Conservation (phyloP, 2,113 vertebrate genomes). For the Euleptes europaea region DNA sequence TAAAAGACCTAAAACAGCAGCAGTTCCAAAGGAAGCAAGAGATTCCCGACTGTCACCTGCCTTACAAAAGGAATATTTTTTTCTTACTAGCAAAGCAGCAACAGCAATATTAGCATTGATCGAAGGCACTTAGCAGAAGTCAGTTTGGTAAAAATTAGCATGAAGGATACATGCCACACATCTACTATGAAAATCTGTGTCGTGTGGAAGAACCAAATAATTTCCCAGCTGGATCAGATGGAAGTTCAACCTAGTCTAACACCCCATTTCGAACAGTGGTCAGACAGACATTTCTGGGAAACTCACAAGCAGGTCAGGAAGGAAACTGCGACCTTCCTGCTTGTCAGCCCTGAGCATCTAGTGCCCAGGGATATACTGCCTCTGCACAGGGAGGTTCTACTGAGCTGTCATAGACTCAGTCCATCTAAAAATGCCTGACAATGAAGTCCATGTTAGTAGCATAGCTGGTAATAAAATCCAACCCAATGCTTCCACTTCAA, state of each 20-base stretch:
- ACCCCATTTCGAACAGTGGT: not conserved
- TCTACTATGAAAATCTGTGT: not conserved
- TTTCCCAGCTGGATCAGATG: not conserved
- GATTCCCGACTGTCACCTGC: conserved; percentile 31
- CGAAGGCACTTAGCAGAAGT: conserved; percentile 54
- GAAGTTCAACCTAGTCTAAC: not conserved
- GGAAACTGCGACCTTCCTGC: too few relatives aligned
- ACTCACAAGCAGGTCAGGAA: too few relatives aligned
- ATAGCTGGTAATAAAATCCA: not conserved
- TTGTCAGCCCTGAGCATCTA: too few relatives aligned
- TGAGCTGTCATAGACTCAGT: too few relatives aligned
- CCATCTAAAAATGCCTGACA: too few relatives aligned
- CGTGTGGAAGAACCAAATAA: not conserved
- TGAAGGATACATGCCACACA: not conserved
- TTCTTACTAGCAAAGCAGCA: conserved; percentile 36
- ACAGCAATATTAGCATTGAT: conserved; percentile 50
- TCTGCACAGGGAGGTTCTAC: conserved; percentile 8
- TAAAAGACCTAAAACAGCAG: conserved; percentile 31
- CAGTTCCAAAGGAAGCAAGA: conserved; percentile 29
- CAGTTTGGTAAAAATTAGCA: conserved; percentile 68
- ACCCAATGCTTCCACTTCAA: not conserved
- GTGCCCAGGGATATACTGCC: not conserved
- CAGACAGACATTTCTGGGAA: too few relatives aligned
- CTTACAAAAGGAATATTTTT: conserved; percentile 57
- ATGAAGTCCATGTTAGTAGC: not conserved